Evolutionary conservation across 2,113 vertebrate species (phyloP).

Genomic region (Ophiodon elongatus): DNA sequence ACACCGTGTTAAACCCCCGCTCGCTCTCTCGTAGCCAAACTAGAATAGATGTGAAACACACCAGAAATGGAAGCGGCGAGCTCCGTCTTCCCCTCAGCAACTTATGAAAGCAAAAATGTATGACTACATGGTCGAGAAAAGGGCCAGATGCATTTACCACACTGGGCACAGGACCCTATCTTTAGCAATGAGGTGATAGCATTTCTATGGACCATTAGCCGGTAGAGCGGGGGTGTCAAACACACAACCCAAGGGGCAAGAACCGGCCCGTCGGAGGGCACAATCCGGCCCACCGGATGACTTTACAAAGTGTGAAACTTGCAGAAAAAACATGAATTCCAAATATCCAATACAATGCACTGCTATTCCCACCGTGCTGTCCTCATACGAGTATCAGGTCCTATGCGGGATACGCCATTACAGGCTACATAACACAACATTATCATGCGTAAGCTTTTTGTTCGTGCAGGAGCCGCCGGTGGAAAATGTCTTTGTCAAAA

Average conservation of each 20-base stretch:
- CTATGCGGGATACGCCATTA: neutral
- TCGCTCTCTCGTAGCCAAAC: conserved; percentile 17
- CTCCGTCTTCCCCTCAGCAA: neutral
- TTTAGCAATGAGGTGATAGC: neutral
- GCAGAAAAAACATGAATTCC: too few species aligned
- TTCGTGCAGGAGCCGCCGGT: too few species aligned
- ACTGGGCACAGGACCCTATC: neutral
- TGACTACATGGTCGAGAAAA: neutral
- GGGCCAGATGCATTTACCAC: neutral
- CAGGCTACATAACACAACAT: neutral
- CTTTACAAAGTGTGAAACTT: too few species aligned
- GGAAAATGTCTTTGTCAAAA: too few species aligned
- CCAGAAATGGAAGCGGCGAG: neutral
- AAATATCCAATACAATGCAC: too few species aligned
- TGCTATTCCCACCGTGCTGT: too few species aligned
- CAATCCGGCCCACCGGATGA: too few species aligned
- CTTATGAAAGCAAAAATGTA: conserved; percentile 13
- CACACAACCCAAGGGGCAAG: too few species aligned
- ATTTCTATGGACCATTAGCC: conserved; percentile 3
- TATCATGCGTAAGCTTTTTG: too few species aligned
- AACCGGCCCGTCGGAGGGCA: too few species aligned
- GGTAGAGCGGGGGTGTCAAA: neutral
- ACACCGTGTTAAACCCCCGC: conserved; percentile 6
- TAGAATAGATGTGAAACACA: conserved; percentile 27
- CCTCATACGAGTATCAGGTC: too few species aligned